Percentiles rank a stretch among this genome's conserved stretches.
Evolutionary conservation across 1,140 invertebrate genomes (phyloP).

Genomic region (Meloidogyne hapla): DNA sequence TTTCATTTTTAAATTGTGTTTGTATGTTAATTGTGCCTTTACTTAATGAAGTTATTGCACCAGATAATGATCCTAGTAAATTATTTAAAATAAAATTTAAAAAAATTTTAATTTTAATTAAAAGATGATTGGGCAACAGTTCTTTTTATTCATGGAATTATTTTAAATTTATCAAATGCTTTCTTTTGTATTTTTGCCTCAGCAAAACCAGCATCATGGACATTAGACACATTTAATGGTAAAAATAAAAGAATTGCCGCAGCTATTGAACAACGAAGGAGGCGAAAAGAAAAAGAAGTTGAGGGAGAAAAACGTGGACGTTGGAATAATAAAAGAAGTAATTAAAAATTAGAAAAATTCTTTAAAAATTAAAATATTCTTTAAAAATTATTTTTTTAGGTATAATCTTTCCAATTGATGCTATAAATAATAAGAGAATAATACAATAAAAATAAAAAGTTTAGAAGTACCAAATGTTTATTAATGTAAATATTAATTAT

Average conservation of each 20-base stretch:
- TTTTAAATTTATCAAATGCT: constrained; percentile 52
- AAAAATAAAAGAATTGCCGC: constrained; percentile 8
- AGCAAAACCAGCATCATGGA: constrained; percentile 61
- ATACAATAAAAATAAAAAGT: constrained; percentile 9
- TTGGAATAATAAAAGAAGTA: background rate
- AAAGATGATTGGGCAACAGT: constrained; percentile 56
- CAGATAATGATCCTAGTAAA: constrained; percentile 52
- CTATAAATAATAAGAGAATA: background rate
- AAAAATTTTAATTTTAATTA: background rate
- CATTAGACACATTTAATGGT: constrained; percentile 40
- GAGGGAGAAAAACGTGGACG: background rate
- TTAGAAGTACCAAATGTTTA: background rate
- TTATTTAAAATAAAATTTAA: background rate
- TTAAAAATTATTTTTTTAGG: background rate
- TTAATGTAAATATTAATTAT: background rate
- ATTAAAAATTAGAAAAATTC: background rate
- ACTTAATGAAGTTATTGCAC: constrained; percentile 59
- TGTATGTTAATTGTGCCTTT: constrained; percentile 58
- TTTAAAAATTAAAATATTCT: background rate
- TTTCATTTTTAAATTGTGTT: constrained; percentile 60
- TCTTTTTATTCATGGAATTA: constrained; percentile 56
- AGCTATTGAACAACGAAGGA: background rate
- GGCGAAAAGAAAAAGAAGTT: background rate
- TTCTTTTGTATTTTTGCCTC: constrained; percentile 59
- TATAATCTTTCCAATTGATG: constrained; percentile 1